Evolutionary conservation across 2,888 invertebrate species (phyloP), one percentile per base, ranked within the genome.

Genomic region (Furcula furcula): DNA sequence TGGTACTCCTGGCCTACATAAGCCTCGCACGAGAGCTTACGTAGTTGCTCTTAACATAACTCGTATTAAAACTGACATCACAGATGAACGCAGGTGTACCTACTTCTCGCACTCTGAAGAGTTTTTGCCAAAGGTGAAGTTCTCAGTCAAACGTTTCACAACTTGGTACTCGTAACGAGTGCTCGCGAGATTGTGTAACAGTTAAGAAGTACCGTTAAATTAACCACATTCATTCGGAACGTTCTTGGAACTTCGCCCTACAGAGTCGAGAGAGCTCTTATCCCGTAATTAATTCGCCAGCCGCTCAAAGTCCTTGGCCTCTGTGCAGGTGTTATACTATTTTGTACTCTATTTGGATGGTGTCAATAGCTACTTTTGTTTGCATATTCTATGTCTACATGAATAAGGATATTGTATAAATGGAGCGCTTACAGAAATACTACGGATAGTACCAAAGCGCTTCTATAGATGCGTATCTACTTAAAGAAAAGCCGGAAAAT

Each of bases 1-100:
- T 86, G 79, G 74, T 73, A 76, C 84, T 85, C 81, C 81, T 88
- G 77, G 81, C 86, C 87, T 80, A 87, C 79, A 74, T 83, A 66
- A 39, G 47, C 53, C 36, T 15, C 46, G 40, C n/a, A 52, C 50
- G 47, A 58, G 38, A 54, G 51, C 42, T 19, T 36, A 46, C 42
- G 39, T 49, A 46, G 51, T 43, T 36, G 43, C 39, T 55, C 46
- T 62, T 59, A 56, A 55, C 53, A 55, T 59, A 55, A 57, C 61
- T 61, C 55, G 57, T 65, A 58, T 48, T 52, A 50, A 45, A 41
- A 58, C 52, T 37, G 46, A 46, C 43, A 60, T 50, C 42, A 35
- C 30, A 47, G 36, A 48, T 47, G 40, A 37, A 40, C 37, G 1
- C 12, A 29, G 29, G 13, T 29, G 29, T 19, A 10, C 20, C 29